These are phyloP conservation scores for Zeuzera pyrina DNA, from an alignment of 2,888 invertebrate species.

Conservation along the genomic window DNA sequence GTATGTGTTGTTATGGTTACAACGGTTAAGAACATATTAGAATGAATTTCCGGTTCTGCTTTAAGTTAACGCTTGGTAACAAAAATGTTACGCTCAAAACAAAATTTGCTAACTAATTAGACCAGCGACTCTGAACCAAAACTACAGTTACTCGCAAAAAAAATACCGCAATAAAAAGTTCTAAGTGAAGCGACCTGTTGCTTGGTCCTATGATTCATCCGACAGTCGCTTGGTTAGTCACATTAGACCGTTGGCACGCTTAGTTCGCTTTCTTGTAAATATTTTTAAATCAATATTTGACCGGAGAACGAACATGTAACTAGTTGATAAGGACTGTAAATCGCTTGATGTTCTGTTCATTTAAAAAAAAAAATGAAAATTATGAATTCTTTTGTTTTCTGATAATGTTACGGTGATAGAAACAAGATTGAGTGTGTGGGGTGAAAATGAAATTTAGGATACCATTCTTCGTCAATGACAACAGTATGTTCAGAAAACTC, in stretches of 20 bases:
- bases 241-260: conserved; percentile 29
- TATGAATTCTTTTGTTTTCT: neutral
- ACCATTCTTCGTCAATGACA: conserved; percentile 24
- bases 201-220: conserved; percentile 52
- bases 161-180: conserved; percentile 60
- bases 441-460: conserved; percentile 39
- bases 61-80: no score
- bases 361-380: no score
- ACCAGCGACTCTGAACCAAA: conserved; percentile 23
- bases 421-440: conserved; percentile 9
- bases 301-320: conserved; percentile 23
- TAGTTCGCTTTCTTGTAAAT: conserved; percentile 44
- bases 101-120: conserved; percentile 34
- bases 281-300: conserved; percentile 52
- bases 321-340: conserved; percentile 15
- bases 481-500: conserved; percentile 29
- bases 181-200: conserved; percentile 47
- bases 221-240: conserved; percentile 35
- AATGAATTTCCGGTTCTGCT: no score
- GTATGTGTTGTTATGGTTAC: no score
- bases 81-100: conserved; percentile 2
- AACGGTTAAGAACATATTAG: no score
- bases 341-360: conserved; percentile 1
- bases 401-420: neutral
- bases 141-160: conserved; percentile 48